These are phyloP conservation scores for Sphenopsis melanotis DNA, from an alignment of 2,797 vertebrate species.

Conservation along the genomic window DNA sequence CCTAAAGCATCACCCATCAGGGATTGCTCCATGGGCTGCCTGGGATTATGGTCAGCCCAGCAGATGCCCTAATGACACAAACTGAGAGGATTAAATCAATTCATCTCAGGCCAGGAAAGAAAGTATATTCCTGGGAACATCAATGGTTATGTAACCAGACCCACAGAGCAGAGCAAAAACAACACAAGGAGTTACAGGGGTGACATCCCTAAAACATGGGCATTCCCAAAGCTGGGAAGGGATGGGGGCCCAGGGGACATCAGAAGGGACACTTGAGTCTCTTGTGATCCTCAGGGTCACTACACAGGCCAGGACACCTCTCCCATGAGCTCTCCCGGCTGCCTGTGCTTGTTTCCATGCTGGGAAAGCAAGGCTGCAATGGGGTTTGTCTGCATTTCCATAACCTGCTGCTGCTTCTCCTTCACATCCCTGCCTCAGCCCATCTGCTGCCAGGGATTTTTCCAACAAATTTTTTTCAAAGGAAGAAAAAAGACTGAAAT, in stretches of 20 bases:
- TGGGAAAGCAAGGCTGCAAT: background rate
- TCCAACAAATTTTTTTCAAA: background rate
- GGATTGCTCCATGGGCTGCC: background rate
- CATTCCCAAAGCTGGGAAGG: background rate
- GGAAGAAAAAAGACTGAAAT: background rate
- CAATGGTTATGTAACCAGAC: background rate
- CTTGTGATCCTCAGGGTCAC: background rate
- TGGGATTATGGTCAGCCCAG: background rate
- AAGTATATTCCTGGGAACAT: background rate
- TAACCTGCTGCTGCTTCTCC: background rate
- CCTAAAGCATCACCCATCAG: background rate
- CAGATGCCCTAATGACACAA: constrained; percentile 11
- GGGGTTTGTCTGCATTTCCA: background rate
- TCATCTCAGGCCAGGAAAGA: background rate
- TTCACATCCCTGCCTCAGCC: background rate
- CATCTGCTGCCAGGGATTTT: background rate
- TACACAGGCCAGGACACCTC: accelerated
- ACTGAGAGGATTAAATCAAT: constrained; percentile 57
- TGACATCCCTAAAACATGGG: background rate
- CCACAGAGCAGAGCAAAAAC: background rate
- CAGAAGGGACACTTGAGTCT: background rate
- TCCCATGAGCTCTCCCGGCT: background rate
- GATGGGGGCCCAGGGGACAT: background rate
- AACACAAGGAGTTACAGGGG: background rate
- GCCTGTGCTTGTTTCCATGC: accelerated